phyloP scores from a whole-genome alignment of 2,113 vertebrate genomes.

The Cyphomyrus discorhynchus region DNA sequence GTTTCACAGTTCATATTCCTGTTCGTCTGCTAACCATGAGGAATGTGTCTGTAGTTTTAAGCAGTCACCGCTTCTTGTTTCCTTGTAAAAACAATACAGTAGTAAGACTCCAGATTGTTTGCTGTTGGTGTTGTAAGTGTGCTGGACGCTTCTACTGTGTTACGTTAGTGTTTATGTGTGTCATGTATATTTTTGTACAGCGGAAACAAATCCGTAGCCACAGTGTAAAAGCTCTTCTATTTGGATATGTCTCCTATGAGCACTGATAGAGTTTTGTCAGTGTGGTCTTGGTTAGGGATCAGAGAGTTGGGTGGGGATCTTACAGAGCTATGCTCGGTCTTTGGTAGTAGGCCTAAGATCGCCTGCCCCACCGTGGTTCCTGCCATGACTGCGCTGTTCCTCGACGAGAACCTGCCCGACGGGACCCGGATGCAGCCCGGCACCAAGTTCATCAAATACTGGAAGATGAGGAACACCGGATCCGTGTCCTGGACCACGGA shows the following conservation, averaged over 20 bases:
- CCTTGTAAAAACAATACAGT: background rate
- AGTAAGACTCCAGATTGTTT: background rate
- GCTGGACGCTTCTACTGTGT: background rate
- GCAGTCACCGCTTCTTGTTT: background rate
- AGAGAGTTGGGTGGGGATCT: background rate
- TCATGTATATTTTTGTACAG: background rate
- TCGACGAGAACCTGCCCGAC: slow-evolving; percentile 98
- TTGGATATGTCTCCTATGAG: background rate
- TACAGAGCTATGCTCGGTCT: slow-evolving; percentile 61
- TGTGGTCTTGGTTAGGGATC: background rate
- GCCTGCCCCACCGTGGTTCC: slow-evolving; percentile 79
- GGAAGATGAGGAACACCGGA: slow-evolving; percentile 95
- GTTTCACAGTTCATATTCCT: background rate
- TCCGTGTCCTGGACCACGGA: slow-evolving; percentile 85
- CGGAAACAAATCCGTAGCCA: background rate
- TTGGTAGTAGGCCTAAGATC: slow-evolving; percentile 74
- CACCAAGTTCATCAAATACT: slow-evolving; percentile 95
- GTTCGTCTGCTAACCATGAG: background rate
- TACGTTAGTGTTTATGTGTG: background rate
- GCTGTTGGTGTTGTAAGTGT: background rate
- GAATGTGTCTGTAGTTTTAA: background rate
- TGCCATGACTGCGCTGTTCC: slow-evolving; percentile 85
- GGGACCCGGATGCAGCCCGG: slow-evolving; percentile 85
- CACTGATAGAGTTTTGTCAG: background rate
- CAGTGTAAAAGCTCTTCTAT: background rate